Percentiles rank a stretch among this genome's conserved stretches.
phyloP scores from a whole-genome alignment of 1,140 invertebrate species.

The Daktulosphaira vitifoliae region DNA sequence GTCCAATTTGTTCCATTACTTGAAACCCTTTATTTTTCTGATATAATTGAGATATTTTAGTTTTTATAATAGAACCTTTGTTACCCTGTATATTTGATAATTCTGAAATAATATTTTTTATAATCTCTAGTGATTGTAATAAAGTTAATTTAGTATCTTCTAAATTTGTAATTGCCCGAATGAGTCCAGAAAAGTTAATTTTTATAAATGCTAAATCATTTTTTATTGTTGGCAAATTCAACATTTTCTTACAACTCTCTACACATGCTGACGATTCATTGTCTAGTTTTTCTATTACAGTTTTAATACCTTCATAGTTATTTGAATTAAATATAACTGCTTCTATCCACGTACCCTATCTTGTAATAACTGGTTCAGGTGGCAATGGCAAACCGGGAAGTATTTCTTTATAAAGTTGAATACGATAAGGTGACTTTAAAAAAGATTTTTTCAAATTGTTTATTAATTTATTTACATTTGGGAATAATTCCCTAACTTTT shows the following conservation, averaged over 20 bases:
- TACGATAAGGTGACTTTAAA: not conserved
- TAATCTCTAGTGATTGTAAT: not conserved
- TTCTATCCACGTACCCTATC: conserved; percentile 11
- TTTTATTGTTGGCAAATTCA: not conserved
- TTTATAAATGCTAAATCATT: not conserved
- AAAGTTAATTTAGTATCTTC: not conserved
- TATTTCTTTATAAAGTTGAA: conserved; percentile 1
- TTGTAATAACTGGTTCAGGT: conserved; percentile 11
- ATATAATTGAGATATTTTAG: too few species aligned
- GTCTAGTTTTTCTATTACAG: not conserved
- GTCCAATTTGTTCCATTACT: not conserved
- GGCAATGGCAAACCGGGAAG: not conserved
- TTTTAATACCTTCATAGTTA: not conserved
- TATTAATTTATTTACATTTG: not conserved
- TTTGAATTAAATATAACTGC: not conserved
- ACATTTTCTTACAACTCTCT: not conserved
- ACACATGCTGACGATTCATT: not conserved
- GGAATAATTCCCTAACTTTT: not conserved
- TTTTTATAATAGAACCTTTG: not conserved
- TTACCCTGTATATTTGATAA: not conserved
- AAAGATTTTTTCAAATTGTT: conserved; percentile 7
- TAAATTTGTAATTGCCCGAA: not conserved
- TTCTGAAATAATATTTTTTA: not conserved
- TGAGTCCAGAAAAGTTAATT: not conserved
- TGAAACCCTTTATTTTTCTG: not conserved